Evolutionary conservation across 2,888 invertebrate genomes (phyloP).

Genomic region (Apantesis nais): DNA sequence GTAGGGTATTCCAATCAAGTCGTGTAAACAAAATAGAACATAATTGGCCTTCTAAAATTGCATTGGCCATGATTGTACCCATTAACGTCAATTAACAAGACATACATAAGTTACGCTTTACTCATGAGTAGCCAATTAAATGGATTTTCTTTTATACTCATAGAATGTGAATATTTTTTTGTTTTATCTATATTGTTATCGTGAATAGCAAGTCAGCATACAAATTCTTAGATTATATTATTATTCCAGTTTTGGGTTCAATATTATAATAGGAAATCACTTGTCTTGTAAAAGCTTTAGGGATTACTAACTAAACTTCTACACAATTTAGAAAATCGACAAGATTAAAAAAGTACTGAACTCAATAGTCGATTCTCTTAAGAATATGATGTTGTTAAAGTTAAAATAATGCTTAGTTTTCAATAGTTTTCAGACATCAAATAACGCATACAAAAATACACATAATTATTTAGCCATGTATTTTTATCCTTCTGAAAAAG

Average conservation of each 20-base stretch:
- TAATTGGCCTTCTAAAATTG: constrained; percentile 53
- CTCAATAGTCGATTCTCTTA: no score
- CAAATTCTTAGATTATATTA: neutral
- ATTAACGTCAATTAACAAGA: constrained; percentile 50
- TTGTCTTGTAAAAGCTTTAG: neutral
- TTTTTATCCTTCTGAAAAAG: neutral
- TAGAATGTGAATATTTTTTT: constrained; percentile 27
- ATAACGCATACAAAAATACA: neutral
- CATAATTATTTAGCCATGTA: neutral
- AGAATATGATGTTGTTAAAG: no score
- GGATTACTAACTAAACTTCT: neutral
- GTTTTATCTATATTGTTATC: constrained; percentile 15
- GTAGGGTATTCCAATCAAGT: constrained; percentile 48
- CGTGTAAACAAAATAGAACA: constrained; percentile 46
- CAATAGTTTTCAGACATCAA: neutral
- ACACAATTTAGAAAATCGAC: neutral
- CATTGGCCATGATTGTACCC: constrained; percentile 45
- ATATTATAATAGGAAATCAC: neutral
- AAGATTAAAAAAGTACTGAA: no score
- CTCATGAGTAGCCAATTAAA: constrained; percentile 40
- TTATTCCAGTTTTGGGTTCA: neutral
- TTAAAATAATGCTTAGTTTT: neutral
- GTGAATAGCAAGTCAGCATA: neutral
- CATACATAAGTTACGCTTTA: constrained; percentile 45
- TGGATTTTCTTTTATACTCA: constrained; percentile 34